phyloP scores from a whole-genome alignment of 2,797 vertebrate species.

The Pipistrellus pipistrellus region DNA sequence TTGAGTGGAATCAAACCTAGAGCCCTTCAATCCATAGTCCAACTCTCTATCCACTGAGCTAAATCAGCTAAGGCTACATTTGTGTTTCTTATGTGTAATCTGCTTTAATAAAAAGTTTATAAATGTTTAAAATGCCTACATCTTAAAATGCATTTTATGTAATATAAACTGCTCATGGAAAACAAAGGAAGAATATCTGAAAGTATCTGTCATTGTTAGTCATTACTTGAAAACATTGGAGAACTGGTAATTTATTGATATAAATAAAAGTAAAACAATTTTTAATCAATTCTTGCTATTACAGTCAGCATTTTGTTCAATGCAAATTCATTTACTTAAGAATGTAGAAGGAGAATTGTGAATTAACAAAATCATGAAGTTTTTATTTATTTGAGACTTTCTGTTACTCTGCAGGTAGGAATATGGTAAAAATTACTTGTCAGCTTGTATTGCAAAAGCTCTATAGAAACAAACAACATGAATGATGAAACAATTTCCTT shows the following conservation, averaged over 20 bases:
- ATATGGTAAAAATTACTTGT: background rate
- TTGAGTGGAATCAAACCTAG: too few species aligned
- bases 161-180: background rate
- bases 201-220: background rate
- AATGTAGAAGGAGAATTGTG: background rate
- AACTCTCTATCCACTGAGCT: too few species aligned
- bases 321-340: conserved; percentile 22
- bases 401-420: background rate
- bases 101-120: background rate
- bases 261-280: background rate
- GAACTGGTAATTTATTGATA: background rate
- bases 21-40: too few species aligned
- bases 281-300: background rate
- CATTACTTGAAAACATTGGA: background rate
- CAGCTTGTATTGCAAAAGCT: background rate
- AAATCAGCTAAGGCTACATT: background rate
- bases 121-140: background rate
- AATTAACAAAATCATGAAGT: background rate
- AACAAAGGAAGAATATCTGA: background rate
- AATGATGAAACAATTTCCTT: background rate
- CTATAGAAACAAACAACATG: background rate
- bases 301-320: background rate
- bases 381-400: background rate
- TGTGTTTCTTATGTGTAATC: background rate
- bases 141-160: background rate